Base-by-base conservation (phyloP, 2,113 vertebrate genomes). In the Neodontobutis hainanensis region DNA sequence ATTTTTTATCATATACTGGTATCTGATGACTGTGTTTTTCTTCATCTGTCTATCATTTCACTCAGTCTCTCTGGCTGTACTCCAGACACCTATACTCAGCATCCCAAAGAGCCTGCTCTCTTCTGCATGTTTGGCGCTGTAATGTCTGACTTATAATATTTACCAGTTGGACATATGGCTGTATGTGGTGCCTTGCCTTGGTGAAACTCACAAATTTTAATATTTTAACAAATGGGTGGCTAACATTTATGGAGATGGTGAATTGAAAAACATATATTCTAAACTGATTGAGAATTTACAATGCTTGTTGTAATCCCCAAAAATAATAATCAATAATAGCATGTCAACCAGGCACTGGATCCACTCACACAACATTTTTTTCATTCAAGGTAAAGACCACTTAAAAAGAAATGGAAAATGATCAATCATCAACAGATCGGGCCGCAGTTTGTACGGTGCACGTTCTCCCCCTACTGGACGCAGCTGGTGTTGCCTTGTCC, bases 131-230 rank as follows among this genome's bases (percentile, higher is more conserved):
- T 68, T 79, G 46, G 66, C 47, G 68, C 77, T 80, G 73, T 83
- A 75, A 45, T 56, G 53, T 80, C 73, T 55, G 63, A 78, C 75
- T 75, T 14, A 70, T 83, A 89, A 70, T 81, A 77, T 64, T 58
- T 65, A 27, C 65, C 65, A 67, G 40, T 82, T 70, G 51, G 62
- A 61, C 34, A 59, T 35, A 63, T 68, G 59, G 61, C 79, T 87
- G 85, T 78, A 66, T 82, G 76, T 75, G 78, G 81, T 88, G 87
- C 85, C 87, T 87, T 90, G 78, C 77, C 81, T 81, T 70, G 62
- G 65, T 80, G 52, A 77, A 86, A 86, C 14, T 72, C 82, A 88
- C 82, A 81, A 74, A 65, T 70, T 35, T 78, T 16, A 74, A 63
- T 49, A 77, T 58, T 83, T 42, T 34, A 70, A 67, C 62, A 55